phyloP scores from a whole-genome alignment of 2,797 vertebrate species.

The Neosalanx taihuensis region DNA sequence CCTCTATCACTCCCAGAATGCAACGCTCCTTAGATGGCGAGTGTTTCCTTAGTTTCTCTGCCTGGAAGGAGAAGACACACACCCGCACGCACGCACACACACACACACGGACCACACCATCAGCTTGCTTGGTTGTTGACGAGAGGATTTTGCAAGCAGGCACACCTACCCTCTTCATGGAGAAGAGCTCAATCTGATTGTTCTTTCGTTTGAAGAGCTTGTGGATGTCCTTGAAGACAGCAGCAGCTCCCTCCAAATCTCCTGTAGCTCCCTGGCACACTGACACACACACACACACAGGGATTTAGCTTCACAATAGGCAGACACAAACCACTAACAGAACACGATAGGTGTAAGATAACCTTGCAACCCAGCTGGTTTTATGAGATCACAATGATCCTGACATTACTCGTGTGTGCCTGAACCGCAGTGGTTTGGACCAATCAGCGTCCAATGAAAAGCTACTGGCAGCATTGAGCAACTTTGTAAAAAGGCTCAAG shows the following conservation, averaged over 20 bases:
- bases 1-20: conserved; percentile 90
- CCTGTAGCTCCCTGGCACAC: conserved; percentile 94
- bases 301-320: neutral
- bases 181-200: conserved; percentile 98
- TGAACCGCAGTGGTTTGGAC: too few relatives aligned
- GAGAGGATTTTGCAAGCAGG: too few relatives aligned
- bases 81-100: neutral
- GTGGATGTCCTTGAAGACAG: conserved; percentile 90
- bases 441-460: too few relatives aligned
- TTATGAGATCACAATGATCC: too few relatives aligned
- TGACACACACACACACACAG: conserved; percentile 41
- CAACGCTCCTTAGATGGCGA: conserved; percentile 84
- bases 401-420: too few relatives aligned
- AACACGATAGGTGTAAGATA: too few relatives aligned
- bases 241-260: conserved; percentile 82
- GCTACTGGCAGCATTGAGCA: too few relatives aligned
- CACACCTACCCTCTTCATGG: conserved; percentile 81
- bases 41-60: conserved; percentile 85
- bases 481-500: too few relatives aligned
- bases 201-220: conserved; percentile 96
- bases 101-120: neutral
- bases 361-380: too few relatives aligned
- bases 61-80: conserved; percentile 63
- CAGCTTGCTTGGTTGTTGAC: too few relatives aligned
- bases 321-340: too few relatives aligned